Evolutionary conservation across 2,797 vertebrate species (phyloP).

Genomic region (Gallirallus australis): DNA sequence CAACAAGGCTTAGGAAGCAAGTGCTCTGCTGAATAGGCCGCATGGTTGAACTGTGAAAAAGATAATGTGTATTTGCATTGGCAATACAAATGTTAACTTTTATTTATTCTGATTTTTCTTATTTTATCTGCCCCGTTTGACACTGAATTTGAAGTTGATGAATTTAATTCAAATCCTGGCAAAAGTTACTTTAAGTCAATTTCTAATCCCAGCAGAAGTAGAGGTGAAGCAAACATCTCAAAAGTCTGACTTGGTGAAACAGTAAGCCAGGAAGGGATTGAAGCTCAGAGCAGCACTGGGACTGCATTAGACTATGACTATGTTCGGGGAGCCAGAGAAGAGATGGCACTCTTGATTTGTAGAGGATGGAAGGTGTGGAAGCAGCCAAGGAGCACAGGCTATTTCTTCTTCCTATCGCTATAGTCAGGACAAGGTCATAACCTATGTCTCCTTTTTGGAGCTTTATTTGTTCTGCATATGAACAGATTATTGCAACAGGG

Average conservation of each 20-base stretch:
- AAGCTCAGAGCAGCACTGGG: neutral
- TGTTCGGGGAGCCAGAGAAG: neutral
- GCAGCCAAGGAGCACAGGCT: accelerated
- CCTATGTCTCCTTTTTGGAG: neutral
- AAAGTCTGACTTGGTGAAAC: neutral
- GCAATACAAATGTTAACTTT: slow-evolving; percentile 29
- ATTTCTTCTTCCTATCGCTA: neutral
- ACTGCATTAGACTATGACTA: neutral
- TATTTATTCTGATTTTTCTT: slow-evolving; percentile 23
- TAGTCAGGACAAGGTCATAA: neutral
- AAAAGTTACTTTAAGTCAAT: neutral
- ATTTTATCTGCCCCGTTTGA: neutral
- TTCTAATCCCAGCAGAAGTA: neutral
- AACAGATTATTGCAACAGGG: neutral
- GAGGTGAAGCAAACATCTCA: neutral
- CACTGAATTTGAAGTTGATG: neutral
- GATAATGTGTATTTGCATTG: neutral
- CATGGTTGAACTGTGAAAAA: neutral
- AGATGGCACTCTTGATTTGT: neutral
- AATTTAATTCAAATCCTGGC: neutral
- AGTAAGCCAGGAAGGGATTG: accelerated
- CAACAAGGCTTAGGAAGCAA: neutral
- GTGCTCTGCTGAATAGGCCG: neutral
- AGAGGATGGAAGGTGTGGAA: neutral
- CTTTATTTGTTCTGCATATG: neutral